Evolutionary conservation across 2,113 vertebrate species (phyloP).

Genomic region (Hyla sarda): DNA sequence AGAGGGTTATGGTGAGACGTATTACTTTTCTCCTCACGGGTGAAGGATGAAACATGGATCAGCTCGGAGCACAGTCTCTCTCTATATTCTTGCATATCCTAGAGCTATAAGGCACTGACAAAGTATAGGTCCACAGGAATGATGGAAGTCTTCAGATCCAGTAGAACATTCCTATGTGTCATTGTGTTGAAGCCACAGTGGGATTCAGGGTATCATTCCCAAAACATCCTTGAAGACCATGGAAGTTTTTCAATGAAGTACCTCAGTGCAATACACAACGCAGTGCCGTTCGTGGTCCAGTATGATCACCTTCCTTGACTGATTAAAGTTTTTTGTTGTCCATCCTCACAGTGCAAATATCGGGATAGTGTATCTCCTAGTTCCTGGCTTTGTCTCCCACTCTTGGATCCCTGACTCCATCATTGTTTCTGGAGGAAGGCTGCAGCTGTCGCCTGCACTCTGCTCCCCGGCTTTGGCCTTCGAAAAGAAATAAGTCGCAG

Average conservation of each 20-base stretch:
- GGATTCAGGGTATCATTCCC: neutral
- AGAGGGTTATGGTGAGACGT: neutral
- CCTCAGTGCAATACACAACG: conserved; percentile 18
- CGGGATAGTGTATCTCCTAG: neutral
- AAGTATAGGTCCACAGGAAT: neutral
- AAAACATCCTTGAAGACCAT: neutral
- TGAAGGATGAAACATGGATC: neutral
- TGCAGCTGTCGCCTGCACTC: conserved; percentile 38
- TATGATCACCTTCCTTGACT: neutral
- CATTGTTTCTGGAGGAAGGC: conserved; percentile 51
- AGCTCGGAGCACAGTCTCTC: neutral
- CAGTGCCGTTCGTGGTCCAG: neutral
- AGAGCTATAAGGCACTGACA: neutral
- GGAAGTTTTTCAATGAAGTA: neutral
- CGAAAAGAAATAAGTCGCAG: neutral
- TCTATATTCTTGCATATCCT: neutral
- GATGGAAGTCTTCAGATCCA: neutral
- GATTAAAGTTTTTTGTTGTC: neutral
- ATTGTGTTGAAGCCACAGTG: neutral
- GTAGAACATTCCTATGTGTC: neutral
- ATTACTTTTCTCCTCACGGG: neutral
- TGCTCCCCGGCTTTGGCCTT: conserved; percentile 46
- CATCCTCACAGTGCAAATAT: conserved; percentile 47
- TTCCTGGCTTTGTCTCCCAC: neutral
- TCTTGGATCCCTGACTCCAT: neutral